These are phyloP conservation scores for Danaus melanippus DNA, from an alignment of 1,140 invertebrate genomes.

Conservation along the genomic window DNA sequence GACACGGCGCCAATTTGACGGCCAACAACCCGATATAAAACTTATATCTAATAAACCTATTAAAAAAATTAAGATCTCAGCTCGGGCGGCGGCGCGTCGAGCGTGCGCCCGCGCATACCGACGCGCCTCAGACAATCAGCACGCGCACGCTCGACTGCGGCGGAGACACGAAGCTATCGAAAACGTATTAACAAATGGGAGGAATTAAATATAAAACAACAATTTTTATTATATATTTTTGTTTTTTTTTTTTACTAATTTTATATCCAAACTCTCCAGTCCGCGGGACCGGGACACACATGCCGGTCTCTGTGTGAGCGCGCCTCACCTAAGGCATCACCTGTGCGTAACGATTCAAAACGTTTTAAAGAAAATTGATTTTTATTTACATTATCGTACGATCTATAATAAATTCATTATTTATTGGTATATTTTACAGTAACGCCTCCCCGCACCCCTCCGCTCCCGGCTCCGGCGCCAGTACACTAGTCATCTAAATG, in stretches of 20 bases:
- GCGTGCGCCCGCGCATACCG: constrained; percentile 10
- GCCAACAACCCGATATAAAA: constrained; percentile 11
- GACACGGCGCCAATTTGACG: constrained; percentile 10
- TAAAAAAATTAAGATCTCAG: constrained; percentile 18
- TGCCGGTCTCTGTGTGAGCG: too few relatives aligned
- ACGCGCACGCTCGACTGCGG: neutral
- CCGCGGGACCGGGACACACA: too few relatives aligned
- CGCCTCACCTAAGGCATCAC: constrained; percentile 28
- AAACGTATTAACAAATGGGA: too few relatives aligned
- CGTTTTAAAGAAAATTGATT: constrained; percentile 28
- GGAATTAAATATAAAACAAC: too few relatives aligned
- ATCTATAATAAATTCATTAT: constrained; percentile 21
- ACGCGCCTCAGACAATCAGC: neutral
- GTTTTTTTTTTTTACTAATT: too few relatives aligned
- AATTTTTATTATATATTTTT: too few relatives aligned
- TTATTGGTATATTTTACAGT: constrained; percentile 21
- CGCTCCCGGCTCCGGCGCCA: neutral
- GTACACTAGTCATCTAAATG: neutral
- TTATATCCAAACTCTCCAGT: too few relatives aligned
- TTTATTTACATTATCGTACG: constrained; percentile 34
- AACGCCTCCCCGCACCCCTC: neutral
- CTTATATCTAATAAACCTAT: constrained; percentile 21
- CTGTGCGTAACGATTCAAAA: constrained; percentile 34
- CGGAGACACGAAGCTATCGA: too few relatives aligned
- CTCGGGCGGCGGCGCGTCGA: constrained; percentile 5